These are phyloP conservation scores for Samia ricini DNA, from an alignment of 1,140 invertebrate species.

Conservation along the genomic window DNA sequence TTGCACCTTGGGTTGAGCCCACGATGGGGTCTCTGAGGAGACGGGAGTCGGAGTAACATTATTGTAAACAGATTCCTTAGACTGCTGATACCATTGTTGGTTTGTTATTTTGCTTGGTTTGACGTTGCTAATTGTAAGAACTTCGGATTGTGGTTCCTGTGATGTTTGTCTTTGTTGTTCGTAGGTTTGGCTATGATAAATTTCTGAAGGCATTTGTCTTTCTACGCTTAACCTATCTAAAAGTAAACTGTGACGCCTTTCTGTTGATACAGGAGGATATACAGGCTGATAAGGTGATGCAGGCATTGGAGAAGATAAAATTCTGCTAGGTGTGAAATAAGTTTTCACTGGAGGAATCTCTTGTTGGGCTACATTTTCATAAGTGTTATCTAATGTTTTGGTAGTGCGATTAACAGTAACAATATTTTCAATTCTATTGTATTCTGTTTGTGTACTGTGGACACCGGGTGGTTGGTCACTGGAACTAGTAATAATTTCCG, in stretches of 20 bases:
- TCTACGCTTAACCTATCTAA: conserved; percentile 64
- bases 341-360: conserved; percentile 56
- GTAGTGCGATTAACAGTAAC: conserved; percentile 64
- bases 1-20: conserved; percentile 34
- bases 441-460: conserved; percentile 63
- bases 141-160: conserved; percentile 62
- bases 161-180: conserved; percentile 53
- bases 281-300: conserved; percentile 48
- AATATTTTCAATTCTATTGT: conserved; percentile 65
- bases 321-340: conserved; percentile 47
- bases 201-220: conserved; percentile 55
- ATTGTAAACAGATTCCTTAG: conserved; percentile 45
- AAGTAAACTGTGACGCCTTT: conserved; percentile 64
- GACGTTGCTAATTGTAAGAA: conserved; percentile 63
- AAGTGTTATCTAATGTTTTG: conserved; percentile 61
- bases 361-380: conserved; percentile 50
- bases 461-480: conserved; percentile 41
- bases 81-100: conserved; percentile 67
- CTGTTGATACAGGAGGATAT: conserved; percentile 51
- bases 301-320: conserved; percentile 46
- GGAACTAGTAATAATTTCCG: conserved; percentile 65
- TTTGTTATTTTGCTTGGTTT: conserved; percentile 68
- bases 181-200: conserved; percentile 52
- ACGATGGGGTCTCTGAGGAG: conserved; percentile 20
- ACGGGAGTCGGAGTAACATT: conserved; percentile 34